Evolutionary conservation across 2,113 vertebrate genomes (phyloP).

Genomic region (Thalassoma bifasciatum): DNA sequence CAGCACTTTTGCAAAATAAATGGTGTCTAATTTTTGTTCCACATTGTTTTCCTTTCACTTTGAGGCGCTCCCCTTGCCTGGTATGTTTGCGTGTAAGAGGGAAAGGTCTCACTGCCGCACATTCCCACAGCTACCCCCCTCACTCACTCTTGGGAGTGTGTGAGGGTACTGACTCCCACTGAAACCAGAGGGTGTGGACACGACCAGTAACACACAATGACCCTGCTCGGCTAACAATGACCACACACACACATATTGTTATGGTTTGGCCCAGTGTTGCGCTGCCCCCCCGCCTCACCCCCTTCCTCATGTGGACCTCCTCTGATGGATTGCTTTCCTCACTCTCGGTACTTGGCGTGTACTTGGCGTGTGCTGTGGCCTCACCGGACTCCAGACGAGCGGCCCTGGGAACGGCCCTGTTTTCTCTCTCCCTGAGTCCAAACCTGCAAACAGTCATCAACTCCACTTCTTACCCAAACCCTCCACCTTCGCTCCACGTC

Average conservation of each 20-base stretch:
- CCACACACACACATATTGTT: slow-evolving; percentile 73
- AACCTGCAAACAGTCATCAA: slow-evolving; percentile 59
- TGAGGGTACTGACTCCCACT: slow-evolving; percentile 59
- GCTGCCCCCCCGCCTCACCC: background rate
- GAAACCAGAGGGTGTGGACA: slow-evolving; percentile 66
- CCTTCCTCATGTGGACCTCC: slow-evolving; percentile 42
- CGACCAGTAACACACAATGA: slow-evolving; percentile 67
- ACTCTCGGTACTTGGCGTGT: slow-evolving; percentile 62
- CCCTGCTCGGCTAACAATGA: slow-evolving; percentile 71
- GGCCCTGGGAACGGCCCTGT: slow-evolving; percentile 64
- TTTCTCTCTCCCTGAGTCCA: slow-evolving; percentile 57
- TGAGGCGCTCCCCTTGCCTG: slow-evolving; percentile 31
- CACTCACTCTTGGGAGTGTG: slow-evolving; percentile 54
- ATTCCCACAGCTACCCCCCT: slow-evolving; percentile 56
- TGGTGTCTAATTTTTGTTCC: background rate
- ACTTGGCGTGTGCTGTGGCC: slow-evolving; percentile 68
- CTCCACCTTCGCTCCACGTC: background rate
- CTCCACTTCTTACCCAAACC: slow-evolving; percentile 47
- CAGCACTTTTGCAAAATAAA: no score
- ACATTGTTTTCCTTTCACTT: slow-evolving; percentile 12
- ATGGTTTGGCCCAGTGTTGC: slow-evolving; percentile 51
- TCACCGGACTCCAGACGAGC: slow-evolving; percentile 57
- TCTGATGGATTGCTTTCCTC: slow-evolving; percentile 79
- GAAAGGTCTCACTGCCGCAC: slow-evolving; percentile 39
- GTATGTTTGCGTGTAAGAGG: slow-evolving; percentile 39